These are phyloP conservation scores for Recurvirostra avosetta DNA, from an alignment of 2,113 vertebrate genomes.

Conservation along the genomic window DNA sequence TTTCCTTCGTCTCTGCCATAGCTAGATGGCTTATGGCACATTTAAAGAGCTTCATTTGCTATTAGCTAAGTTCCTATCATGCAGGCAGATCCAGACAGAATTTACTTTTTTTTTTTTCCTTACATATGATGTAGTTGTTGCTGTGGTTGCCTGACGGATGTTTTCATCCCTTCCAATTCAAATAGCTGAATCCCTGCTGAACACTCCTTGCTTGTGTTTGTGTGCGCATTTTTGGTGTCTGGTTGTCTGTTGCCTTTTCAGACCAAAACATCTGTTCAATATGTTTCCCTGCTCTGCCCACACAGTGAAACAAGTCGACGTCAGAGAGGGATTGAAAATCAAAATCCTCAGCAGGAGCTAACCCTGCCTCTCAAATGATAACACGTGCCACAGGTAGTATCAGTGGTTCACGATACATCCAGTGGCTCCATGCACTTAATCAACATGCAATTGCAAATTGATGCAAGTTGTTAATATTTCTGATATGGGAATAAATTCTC, in stretches of 20 bases:
- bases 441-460: neutral
- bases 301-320: neutral
- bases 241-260: constrained; percentile 7
- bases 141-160: neutral
- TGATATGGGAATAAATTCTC: neutral
- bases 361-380: constrained; percentile 19
- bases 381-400: neutral
- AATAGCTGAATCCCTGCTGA: neutral
- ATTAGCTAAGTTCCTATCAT: neutral
- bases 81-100: neutral
- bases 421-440: neutral
- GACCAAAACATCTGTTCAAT: constrained; percentile 9
- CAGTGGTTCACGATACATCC: neutral
- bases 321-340: constrained; percentile 35
- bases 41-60: neutral
- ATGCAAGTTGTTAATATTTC: neutral
- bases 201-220: neutral
- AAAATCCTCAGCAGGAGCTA: constrained; percentile 24
- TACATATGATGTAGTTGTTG: neutral
- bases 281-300: constrained; percentile 16
- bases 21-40: neutral
- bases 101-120: neutral
- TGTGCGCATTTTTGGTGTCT: neutral
- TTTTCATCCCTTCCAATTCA: neutral
- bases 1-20: neutral